Evolutionary conservation across 1,140 invertebrate species (phyloP).

Genomic region (Papilio xuthus): DNA sequence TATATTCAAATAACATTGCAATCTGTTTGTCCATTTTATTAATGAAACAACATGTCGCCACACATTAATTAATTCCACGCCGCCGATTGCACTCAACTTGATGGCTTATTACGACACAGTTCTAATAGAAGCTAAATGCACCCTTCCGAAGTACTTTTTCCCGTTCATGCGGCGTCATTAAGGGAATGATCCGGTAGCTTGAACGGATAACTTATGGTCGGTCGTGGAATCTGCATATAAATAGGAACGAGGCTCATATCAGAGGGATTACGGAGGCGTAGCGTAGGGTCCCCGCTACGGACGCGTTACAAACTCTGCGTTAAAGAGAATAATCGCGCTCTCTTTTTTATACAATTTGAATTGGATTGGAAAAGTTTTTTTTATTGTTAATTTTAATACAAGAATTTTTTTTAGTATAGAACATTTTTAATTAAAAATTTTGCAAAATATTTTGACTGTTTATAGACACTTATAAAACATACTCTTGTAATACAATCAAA

Average conservation of each 20-base stretch:
- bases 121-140: conserved; percentile 61
- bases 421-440: background rate
- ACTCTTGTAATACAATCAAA: too few relatives aligned
- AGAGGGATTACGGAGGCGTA: conserved; percentile 54
- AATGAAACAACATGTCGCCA: conserved; percentile 66
- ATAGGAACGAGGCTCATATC: conserved; percentile 71
- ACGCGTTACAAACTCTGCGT: background rate
- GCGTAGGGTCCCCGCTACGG: background rate
- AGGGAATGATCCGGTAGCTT: conserved; percentile 72
- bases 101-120: conserved; percentile 58
- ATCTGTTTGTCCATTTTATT: conserved; percentile 66
- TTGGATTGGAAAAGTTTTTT: conserved; percentile 5
- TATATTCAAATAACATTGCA: conserved; percentile 42
- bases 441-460: background rate
- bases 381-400: background rate
- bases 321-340: background rate
- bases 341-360: background rate
- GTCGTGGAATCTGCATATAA: conserved; percentile 79
- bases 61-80: conserved; percentile 73
- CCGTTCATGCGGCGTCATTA: conserved; percentile 74
- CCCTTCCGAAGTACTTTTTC: conserved; percentile 66
- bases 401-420: background rate
- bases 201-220: conserved; percentile 78
- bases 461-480: too few relatives aligned
- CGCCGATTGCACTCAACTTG: conserved; percentile 54